Evolutionary conservation across 2,888 invertebrate species (phyloP).

Genomic region (Pycnomerus fuliginosus): DNA sequence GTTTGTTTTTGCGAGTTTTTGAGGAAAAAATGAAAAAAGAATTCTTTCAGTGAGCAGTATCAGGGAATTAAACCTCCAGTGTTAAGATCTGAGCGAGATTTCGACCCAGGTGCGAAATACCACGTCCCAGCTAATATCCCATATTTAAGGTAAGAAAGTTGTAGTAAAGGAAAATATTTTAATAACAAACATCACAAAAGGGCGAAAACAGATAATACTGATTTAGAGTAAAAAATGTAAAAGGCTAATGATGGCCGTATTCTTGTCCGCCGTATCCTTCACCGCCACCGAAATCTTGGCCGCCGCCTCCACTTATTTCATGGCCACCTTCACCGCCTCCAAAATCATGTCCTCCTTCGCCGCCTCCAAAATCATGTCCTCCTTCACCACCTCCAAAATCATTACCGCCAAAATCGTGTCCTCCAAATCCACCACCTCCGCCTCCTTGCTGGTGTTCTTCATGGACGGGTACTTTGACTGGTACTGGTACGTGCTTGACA

Average conservation of each 20-base stretch:
- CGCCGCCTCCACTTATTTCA: constrained; percentile 22
- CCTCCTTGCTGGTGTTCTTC: constrained; percentile 46
- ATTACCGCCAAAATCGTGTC: constrained; percentile 33
- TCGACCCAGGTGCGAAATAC: constrained; percentile 91
- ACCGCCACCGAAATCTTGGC: constrained; percentile 28
- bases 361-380: constrained; percentile 13
- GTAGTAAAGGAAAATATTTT: constrained; percentile 32
- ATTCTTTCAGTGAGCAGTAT: constrained; percentile 68
- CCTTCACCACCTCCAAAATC: constrained; percentile 18
- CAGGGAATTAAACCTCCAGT: constrained; percentile 86
- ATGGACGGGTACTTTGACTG: constrained; percentile 69
- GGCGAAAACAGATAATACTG: constrained; percentile 41
- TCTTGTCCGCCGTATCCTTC: constrained; percentile 22
- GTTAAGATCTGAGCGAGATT: constrained; percentile 81
- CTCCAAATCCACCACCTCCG: constrained; percentile 35
- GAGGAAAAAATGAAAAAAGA: not conserved
- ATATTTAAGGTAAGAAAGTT: constrained; percentile 75
- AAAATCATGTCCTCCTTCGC: constrained; percentile 22
- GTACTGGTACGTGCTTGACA: constrained; percentile 65
- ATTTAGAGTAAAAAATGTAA: constrained; percentile 29
- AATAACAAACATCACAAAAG: constrained; percentile 40
- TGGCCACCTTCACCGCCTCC: constrained; percentile 32
- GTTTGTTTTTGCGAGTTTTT: constrained; percentile 48
- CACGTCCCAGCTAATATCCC: constrained; percentile 90
- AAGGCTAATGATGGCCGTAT: constrained; percentile 27